These are phyloP conservation scores for Sepiola atlantica DNA, from an alignment of 2,888 invertebrate species.

Conservation along the genomic window DNA sequence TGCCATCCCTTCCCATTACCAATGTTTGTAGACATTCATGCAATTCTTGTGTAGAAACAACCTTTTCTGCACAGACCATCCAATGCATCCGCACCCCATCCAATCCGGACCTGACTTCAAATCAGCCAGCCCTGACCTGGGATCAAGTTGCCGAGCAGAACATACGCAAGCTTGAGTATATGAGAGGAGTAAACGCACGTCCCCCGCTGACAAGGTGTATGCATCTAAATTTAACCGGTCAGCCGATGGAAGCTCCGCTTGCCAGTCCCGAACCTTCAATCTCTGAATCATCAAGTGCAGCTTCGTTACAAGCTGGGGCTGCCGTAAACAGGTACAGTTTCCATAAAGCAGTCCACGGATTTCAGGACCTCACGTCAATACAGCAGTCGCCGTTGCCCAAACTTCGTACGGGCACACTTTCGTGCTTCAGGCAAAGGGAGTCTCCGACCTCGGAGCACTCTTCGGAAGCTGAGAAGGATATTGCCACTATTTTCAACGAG, in stretches of 20 bases:
- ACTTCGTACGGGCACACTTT: not conserved
- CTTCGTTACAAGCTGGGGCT: slow-evolving; percentile 74
- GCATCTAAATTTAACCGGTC: slow-evolving; percentile 56
- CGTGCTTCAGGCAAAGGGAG: slow-evolving; percentile 45
- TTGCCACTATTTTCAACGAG: not conserved
- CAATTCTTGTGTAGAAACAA: slow-evolving; percentile 39
- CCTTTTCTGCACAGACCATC: not conserved
- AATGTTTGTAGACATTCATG: slow-evolving; percentile 41
- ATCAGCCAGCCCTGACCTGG: slow-evolving; percentile 72
- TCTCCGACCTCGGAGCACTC: slow-evolving; percentile 32
- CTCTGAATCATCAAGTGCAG: slow-evolving; percentile 85
- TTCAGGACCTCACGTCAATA: slow-evolving; percentile 62
- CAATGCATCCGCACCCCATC: not conserved
- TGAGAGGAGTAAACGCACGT: slow-evolving; percentile 50
- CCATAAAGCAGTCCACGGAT: slow-evolving; percentile 55
- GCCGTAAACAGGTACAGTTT: slow-evolving; percentile 54
- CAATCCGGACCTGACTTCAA: not conserved
- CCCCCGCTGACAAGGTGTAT: slow-evolving; percentile 55
- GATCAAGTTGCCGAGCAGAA: slow-evolving; percentile 74
- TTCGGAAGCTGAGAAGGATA: not conserved
- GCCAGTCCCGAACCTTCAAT: slow-evolving; percentile 86
- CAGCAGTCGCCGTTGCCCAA: slow-evolving; percentile 60
- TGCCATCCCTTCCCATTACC: not conserved
- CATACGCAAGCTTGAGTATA: slow-evolving; percentile 51
- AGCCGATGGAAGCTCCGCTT: slow-evolving; percentile 79